phyloP scores from a whole-genome alignment of 2,113 vertebrate genomes.

The Mormyrus iriodes region DNA sequence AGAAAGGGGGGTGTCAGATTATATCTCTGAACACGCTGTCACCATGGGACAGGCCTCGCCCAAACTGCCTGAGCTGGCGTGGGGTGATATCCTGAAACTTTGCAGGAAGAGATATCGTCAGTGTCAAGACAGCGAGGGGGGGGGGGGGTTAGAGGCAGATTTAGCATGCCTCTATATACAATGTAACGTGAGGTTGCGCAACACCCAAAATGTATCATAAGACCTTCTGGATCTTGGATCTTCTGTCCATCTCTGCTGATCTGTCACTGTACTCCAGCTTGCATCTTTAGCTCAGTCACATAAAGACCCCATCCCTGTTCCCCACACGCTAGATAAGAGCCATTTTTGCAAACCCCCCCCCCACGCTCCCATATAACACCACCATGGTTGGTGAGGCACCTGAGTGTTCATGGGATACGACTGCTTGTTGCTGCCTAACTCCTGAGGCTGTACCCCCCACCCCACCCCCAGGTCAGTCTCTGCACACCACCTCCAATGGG shows the following conservation, averaged over 20 bases:
- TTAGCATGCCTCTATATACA: not conserved
- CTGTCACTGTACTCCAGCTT: not conserved
- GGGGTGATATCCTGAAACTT: not conserved
- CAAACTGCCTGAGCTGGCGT: not conserved
- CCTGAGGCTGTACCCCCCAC: not conserved
- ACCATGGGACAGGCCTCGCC: not conserved
- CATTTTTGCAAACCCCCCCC: not conserved
- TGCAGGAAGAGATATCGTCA: not conserved
- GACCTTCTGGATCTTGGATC: not conserved
- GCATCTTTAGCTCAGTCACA: not conserved
- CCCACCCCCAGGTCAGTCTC: constrained; percentile 75
- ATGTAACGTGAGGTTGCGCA: not conserved
- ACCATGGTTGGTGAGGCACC: not conserved
- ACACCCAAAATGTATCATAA: not conserved
- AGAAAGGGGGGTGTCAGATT: not conserved
- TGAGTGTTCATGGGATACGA: not conserved
- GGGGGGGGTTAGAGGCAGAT: not conserved
- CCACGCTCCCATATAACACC: too few relatives aligned
- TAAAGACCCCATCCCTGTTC: not conserved
- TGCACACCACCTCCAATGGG: constrained; percentile 78
- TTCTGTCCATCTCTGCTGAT: not conserved
- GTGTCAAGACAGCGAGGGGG: not conserved
- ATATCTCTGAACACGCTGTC: not conserved
- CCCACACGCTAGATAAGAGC: not conserved
- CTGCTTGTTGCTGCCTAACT: not conserved